phyloP scores from a whole-genome alignment of 2,113 vertebrate genomes.

The Brachypodius melanocephalos region DNA sequence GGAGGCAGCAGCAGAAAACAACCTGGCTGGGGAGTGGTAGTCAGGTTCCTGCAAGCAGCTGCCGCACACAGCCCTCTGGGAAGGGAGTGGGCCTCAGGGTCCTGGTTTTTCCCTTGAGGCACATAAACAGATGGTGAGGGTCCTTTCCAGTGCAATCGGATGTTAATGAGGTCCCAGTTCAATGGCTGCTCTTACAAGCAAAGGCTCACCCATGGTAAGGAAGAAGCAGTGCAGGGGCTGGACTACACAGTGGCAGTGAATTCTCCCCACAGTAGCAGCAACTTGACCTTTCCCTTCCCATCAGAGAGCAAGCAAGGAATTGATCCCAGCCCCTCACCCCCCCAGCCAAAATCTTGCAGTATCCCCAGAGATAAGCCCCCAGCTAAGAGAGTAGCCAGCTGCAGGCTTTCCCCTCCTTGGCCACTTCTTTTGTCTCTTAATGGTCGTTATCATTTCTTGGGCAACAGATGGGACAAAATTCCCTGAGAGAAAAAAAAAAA shows the following conservation, averaged over 20 bases:
- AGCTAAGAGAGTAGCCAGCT: not conserved
- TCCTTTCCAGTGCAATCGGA: rapidly evolving
- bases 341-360: not conserved
- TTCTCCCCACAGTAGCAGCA: rapidly evolving
- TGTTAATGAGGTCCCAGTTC: not conserved
- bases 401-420: not conserved
- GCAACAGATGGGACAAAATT: not conserved
- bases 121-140: not conserved
- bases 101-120: not conserved
- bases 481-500: not conserved
- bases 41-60: not conserved
- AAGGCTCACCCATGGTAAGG: not conserved
- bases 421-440: not conserved
- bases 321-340: not conserved
- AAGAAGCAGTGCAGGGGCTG: not conserved
- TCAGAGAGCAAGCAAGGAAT: not conserved
- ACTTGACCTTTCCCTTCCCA: rapidly evolving
- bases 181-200: rapidly evolving
- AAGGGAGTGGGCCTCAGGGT: too few species aligned
- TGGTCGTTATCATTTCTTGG: not conserved
- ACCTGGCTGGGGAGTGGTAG: rapidly evolving
- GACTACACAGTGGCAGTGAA: not conserved
- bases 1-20: not conserved
- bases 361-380: not conserved
- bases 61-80: not conserved